Percentiles rank a stretch among this genome's conserved stretches.
Conservation (phyloP, 2,113 vertebrate genomes). For the Scalopus aquaticus region DNA sequence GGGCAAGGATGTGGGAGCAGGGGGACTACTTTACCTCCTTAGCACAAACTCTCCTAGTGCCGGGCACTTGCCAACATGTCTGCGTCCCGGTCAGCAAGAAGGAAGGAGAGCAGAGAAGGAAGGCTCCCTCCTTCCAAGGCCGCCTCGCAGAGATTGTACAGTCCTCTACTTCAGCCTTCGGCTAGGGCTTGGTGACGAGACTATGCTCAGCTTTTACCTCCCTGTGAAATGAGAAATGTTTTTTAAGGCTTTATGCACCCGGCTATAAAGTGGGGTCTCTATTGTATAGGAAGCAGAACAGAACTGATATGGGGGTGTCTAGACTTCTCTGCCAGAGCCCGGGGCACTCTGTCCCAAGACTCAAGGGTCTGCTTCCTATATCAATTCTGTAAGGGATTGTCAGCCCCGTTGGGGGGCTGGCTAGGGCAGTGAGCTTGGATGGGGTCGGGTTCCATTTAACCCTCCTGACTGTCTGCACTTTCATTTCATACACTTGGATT, state of each 20-base stretch:
- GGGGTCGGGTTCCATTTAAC: neutral
- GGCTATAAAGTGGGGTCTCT: neutral
- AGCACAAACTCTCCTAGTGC: neutral
- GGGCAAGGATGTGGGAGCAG: no score
- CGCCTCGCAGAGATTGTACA: neutral
- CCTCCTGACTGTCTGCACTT: neutral
- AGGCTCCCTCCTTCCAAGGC: neutral
- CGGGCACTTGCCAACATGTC: neutral
- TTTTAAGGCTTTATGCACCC: no score
- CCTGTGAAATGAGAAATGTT: neutral
- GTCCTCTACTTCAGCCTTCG: neutral
- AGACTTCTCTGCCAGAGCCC: neutral
- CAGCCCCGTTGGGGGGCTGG: neutral
- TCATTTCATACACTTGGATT: neutral
- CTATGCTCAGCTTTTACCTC: neutral
- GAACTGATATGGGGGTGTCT: accelerated
- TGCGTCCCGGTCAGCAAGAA: neutral
- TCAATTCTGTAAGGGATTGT: neutral
- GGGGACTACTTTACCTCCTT: neutral
- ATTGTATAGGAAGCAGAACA: neutral
- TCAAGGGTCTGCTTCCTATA: neutral
- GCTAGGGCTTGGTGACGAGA: neutral
- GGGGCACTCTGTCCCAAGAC: neutral
- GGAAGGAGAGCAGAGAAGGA: neutral
- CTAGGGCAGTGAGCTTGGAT: neutral